These are phyloP conservation scores for Pachycephala philippinensis DNA, from an alignment of 2,113 vertebrate species.

Conservation along the genomic window DNA sequence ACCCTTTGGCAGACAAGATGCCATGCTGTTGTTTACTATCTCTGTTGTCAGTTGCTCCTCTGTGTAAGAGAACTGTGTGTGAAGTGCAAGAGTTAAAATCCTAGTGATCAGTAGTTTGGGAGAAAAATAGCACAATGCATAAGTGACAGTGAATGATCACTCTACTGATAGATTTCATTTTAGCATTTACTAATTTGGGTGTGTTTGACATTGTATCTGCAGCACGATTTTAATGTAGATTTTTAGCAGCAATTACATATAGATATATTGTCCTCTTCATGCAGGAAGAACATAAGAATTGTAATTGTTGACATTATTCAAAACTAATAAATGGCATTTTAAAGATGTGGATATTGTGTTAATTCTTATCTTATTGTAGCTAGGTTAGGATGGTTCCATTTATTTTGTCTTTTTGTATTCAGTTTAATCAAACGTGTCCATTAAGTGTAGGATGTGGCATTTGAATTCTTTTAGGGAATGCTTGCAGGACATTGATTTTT, in stretches of 20 bases:
- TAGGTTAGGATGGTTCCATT: background rate
- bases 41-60: background rate
- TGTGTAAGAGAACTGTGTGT: background rate
- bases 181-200: background rate
- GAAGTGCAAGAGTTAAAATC: background rate
- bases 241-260: background rate
- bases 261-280: background rate
- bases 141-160: background rate
- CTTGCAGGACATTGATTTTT: slow-evolving; percentile 24
- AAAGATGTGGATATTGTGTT: background rate
- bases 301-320: background rate
- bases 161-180: background rate
- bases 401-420: background rate
- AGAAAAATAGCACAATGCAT: background rate
- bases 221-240: background rate
- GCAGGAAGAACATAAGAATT: background rate
- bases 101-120: background rate
- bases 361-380: background rate
- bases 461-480: background rate
- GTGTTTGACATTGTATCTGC: background rate
- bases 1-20: background rate
- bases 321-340: background rate
- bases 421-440: background rate
- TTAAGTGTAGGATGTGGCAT: background rate
- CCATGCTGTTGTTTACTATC: background rate